Evolutionary conservation across 2,797 vertebrate genomes (phyloP).

Genomic region (Masticophis lateralis): DNA sequence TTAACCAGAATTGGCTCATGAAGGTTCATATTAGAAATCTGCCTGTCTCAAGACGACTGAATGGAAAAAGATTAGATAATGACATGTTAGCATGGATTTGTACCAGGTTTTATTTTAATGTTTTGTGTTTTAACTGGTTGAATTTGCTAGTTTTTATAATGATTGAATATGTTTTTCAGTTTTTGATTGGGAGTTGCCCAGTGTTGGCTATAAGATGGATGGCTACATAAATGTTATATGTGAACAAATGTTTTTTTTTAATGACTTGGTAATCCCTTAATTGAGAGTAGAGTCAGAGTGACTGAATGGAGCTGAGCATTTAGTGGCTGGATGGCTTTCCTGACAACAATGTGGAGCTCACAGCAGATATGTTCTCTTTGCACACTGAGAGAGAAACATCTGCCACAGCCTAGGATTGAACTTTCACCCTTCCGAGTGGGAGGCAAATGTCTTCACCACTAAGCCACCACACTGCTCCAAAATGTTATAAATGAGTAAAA

Average conservation of each 20-base stretch:
- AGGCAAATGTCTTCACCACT: not conserved
- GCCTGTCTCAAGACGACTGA: not conserved
- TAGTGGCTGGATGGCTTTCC: not conserved
- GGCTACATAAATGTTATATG: not conserved
- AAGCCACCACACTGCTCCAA: not conserved
- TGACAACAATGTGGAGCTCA: not conserved
- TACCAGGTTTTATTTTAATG: not conserved
- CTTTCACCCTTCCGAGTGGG: not conserved
- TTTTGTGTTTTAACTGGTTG: not conserved
- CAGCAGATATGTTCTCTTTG: not conserved
- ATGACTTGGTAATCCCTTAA: not conserved
- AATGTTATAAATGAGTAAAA: not conserved
- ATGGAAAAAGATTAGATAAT: not conserved
- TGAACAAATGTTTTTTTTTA: not conserved
- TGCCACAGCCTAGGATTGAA: not conserved
- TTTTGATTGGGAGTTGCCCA: not conserved
- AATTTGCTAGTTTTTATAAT: not conserved
- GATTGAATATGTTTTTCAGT: not conserved
- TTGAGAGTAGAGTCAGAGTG: rapidly evolving
- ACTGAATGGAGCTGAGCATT: not conserved
- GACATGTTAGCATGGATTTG: not conserved
- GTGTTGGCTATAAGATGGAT: not conserved
- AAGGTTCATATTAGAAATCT: not conserved
- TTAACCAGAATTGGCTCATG: not conserved
- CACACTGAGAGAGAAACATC: not conserved